Evolutionary conservation across 2,113 vertebrate genomes (phyloP).

Genomic region (Mormoops blainvillei): DNA sequence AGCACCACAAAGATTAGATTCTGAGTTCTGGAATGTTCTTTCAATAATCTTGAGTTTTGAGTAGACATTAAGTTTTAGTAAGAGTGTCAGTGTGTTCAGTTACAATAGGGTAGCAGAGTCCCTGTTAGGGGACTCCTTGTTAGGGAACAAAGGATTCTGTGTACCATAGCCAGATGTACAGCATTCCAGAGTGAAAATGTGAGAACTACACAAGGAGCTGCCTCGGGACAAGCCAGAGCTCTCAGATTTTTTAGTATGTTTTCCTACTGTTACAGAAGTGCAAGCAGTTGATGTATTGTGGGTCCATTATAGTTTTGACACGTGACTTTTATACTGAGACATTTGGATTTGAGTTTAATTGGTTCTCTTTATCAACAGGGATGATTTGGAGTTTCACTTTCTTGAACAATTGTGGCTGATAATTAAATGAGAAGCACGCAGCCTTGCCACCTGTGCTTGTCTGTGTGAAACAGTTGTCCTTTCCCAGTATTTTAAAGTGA

Average conservation of each 20-base stretch:
- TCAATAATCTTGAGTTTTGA: neutral
- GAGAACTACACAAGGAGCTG: neutral
- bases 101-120: neutral
- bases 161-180: neutral
- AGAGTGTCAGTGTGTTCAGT: neutral
- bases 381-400: neutral
- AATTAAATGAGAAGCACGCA: neutral
- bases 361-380: neutral
- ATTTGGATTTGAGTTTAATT: neutral
- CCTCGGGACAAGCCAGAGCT: neutral
- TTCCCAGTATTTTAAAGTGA: neutral
- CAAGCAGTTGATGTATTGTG: neutral
- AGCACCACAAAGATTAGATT: slow-evolving; percentile 4
- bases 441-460: neutral
- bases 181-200: slow-evolving; percentile 40
- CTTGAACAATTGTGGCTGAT: neutral
- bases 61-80: neutral
- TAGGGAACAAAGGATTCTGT: slow-evolving; percentile 33
- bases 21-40: slow-evolving; percentile 27
- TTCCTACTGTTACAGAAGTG: neutral
- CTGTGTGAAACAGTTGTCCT: neutral
- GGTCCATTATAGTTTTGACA: neutral
- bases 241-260: neutral
- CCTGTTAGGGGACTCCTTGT: neutral
- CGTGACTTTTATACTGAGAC: neutral